Evolutionary conservation across 2,113 vertebrate genomes (phyloP).

Genomic region (Petaurus breviceps): DNA sequence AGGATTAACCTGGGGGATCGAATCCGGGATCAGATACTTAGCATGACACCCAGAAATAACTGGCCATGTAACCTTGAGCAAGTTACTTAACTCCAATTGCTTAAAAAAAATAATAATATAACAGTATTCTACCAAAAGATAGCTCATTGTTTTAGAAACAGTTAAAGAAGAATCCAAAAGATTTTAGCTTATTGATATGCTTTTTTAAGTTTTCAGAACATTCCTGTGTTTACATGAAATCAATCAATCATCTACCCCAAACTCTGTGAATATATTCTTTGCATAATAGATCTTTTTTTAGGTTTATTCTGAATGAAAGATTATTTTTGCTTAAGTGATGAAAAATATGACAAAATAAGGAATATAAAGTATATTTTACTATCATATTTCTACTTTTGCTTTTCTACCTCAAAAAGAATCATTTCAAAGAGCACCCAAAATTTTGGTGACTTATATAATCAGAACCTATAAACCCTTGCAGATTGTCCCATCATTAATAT

Average conservation of each 20-base stretch:
- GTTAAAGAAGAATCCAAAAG: neutral
- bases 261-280: neutral
- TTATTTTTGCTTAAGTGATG: neutral
- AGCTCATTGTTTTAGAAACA: neutral
- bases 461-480: neutral
- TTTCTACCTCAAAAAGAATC: neutral
- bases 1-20: too few relatives aligned
- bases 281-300: neutral
- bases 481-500: slow-evolving; percentile 62
- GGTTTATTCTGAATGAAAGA: neutral
- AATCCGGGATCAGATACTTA: too few relatives aligned
- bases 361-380: neutral
- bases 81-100: too few relatives aligned
- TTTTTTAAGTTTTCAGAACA: neutral
- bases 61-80: too few relatives aligned
- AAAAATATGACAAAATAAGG: neutral
- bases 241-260: neutral
- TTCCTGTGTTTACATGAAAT: neutral
- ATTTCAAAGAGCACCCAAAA: neutral
- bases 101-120: neutral
- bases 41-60: too few relatives aligned
- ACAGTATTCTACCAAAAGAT: neutral
- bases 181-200: neutral
- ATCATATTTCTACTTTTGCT: neutral
- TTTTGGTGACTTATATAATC: neutral